These are phyloP conservation scores for Syngnathus acus DNA, from an alignment of 2,797 vertebrate species.

Conservation along the genomic window DNA sequence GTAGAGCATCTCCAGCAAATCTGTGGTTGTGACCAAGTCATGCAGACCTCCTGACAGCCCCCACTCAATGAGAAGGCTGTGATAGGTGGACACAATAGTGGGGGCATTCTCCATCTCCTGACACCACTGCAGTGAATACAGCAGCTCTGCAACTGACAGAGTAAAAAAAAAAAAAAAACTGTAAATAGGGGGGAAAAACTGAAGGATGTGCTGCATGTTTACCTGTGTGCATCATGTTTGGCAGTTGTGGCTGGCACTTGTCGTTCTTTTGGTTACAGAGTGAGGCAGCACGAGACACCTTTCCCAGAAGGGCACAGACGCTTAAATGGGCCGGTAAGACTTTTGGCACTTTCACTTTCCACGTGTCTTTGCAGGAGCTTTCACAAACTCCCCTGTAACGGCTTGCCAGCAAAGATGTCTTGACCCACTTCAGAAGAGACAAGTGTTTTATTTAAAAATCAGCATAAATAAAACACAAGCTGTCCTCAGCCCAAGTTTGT, in stretches of 20 bases:
- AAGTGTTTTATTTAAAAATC: background rate
- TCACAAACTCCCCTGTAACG: slow-evolving; percentile 74
- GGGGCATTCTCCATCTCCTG: slow-evolving; percentile 78
- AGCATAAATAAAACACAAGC: background rate
- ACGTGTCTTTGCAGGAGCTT: slow-evolving; percentile 61
- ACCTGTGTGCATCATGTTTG: slow-evolving; percentile 74
- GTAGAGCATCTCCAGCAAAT: slow-evolving; percentile 75
- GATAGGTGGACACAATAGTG: slow-evolving; percentile 65
- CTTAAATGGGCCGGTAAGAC: slow-evolving; percentile 83
- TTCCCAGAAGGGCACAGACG: slow-evolving; percentile 78
- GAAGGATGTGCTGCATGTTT: background rate
- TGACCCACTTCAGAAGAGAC: slow-evolving; percentile 77
- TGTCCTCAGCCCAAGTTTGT: background rate
- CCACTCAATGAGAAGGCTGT: slow-evolving; percentile 72
- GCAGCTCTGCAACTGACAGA: slow-evolving; percentile 79
- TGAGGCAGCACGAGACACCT: slow-evolving; percentile 61
- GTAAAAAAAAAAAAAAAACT: slow-evolving; percentile 5
- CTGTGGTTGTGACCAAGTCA: slow-evolving; percentile 36
- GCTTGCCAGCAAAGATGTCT: slow-evolving; percentile 77
- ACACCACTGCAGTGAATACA: slow-evolving; percentile 90
- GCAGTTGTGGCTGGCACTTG: slow-evolving; percentile 38
- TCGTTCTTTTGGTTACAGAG: slow-evolving; percentile 48
- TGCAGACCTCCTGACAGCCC: slow-evolving; percentile 61
- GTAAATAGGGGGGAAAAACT: background rate
- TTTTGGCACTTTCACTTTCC: slow-evolving; percentile 59